Base-by-base conservation (phyloP, 2,888 invertebrate genomes). In the Pharmacophagus antenor region DNA sequence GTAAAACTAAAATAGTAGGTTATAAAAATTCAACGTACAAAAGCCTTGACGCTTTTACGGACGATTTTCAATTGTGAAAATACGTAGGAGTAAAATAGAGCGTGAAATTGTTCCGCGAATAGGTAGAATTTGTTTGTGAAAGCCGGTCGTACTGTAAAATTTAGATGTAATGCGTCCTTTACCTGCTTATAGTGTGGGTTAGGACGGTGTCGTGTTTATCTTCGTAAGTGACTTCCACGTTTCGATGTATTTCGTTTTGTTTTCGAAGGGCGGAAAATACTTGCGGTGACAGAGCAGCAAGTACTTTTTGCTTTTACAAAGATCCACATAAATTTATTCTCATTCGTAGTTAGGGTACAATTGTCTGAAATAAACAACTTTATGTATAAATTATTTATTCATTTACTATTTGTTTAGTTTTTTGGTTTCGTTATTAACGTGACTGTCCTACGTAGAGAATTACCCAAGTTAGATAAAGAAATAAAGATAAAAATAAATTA, bases 61-160 rank as follows among this genome's bases (percentile, higher is more conserved):
- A 71, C 82, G 76, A 79, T 80, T 84, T 85, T 84, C 82, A 82
- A 83, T 82, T 82, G 80, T 74, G 79, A 76, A 84, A 86, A 82
- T 84, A 82, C 77, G 80, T 78, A 75, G 72, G 72, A 73, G 76
- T 85, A 85, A 88, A 89, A 88, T 89, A 85, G 81, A 80, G 84
- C 88, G 85, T 85, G 83, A 87, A 89, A 89, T 87, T 85, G 84
- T 79, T 77, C 76, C 72, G 72, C 70, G 77, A 84, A 87, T 82
- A 76, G 83, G 74, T 74, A 71, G 79, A 80, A 86, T 88, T 88
- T 89, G 88, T 88, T 88, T 87, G 82, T 79, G 77, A 76, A 77
- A 77, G 74, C 73, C 73, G 70, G 73, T 75, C 74, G 73, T 77
- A 76, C 69, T 76, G 78, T 75, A 72, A 82, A 84, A 83, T 84